These are phyloP conservation scores for mouse (Mus musculus) DNA, from an alignment of 2,113 vertebrate species.

Conservation along the genomic window GRCm39 chr11:115483501-115484000, in stretches of 20 bases:
- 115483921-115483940: not conserved
- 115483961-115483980: not conserved
- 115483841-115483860: not conserved
- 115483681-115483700: fast-evolving
- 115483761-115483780: not conserved
- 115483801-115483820: not conserved
- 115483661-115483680: not conserved
- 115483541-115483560: no score
- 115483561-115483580: no score
- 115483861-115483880: not conserved
- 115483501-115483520: no score
- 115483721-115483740: not conserved
- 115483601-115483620: no score
- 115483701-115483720: no score
- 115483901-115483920: not conserved
- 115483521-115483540: no score
- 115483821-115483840: not conserved
- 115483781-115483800: not conserved
- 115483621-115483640: no score
- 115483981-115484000: fast-evolving
- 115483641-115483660: no score
- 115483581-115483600: no score
- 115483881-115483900: not conserved
- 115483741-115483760: fast-evolving
- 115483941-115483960: not conserved